These are phyloP conservation scores for Pygoscelis adeliae DNA, from an alignment of 2,113 vertebrate genomes.

Conservation along the genomic window DNA sequence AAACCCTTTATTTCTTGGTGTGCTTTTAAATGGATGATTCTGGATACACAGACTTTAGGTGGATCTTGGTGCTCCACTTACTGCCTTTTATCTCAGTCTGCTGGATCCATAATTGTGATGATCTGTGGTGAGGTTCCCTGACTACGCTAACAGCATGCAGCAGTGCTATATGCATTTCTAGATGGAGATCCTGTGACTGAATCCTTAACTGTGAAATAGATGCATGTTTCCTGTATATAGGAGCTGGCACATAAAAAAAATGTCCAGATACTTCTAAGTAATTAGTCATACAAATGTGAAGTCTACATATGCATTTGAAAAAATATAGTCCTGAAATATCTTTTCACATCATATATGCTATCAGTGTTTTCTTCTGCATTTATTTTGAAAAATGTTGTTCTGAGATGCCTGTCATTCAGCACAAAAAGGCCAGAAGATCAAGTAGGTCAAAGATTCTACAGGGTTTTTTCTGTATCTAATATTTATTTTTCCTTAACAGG, in stretches of 20 bases:
- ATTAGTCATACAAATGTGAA: background rate
- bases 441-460: background rate
- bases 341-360: background rate
- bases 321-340: background rate
- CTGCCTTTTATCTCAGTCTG: background rate
- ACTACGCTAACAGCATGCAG: background rate
- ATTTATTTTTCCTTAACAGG: conserved; percentile 75
- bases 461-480: background rate
- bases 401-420: background rate
- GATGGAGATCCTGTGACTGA: background rate
- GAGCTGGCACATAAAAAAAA: background rate
- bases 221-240: background rate
- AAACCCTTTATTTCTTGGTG: background rate
- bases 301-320: background rate
- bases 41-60: fast-evolving
- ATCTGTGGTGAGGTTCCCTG: background rate
- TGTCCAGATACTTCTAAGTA: background rate
- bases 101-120: background rate
- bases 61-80: background rate
- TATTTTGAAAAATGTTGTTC: background rate
- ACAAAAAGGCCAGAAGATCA: background rate
- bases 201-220: background rate
- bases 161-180: background rate
- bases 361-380: background rate
- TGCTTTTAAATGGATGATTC: background rate